A percentile compares a stretch with the other conserved stretches of the same genome.
phyloP scores from a whole-genome alignment of 2,113 vertebrate species.

The Menura novaehollandiae region DNA sequence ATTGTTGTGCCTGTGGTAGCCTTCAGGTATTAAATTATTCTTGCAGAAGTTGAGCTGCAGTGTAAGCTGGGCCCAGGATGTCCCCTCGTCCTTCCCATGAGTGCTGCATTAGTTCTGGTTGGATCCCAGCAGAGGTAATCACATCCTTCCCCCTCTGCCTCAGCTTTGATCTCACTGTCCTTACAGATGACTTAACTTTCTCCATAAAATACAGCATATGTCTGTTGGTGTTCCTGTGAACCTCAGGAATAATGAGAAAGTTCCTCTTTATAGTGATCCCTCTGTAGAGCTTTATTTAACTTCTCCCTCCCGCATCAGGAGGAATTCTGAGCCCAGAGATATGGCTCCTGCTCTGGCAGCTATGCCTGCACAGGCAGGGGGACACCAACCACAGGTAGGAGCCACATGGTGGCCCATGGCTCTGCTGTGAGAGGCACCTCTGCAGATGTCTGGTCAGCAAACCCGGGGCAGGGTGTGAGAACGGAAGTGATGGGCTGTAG shows the following conservation, averaged over 20 bases:
- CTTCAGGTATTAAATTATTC: neutral
- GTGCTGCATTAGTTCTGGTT: neutral
- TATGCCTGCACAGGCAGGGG: neutral
- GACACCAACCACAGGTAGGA: rapidly evolving
- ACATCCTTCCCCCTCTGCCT: neutral
- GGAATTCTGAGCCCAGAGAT: neutral
- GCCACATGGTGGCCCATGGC: neutral
- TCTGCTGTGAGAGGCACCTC: neutral
- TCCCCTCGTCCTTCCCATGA: neutral
- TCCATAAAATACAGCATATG: neutral
- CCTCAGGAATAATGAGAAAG: neutral
- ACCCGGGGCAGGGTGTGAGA: rapidly evolving
- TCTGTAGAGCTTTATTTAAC: neutral
- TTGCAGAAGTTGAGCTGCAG: neutral
- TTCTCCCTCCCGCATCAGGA: neutral
- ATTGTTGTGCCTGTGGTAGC: neutral
- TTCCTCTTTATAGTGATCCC: neutral
- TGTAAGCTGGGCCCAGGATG: neutral
- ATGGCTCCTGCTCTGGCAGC: neutral
- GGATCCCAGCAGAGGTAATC: neutral
- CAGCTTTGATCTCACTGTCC: neutral
- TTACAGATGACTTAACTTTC: neutral
- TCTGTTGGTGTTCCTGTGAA: rapidly evolving
- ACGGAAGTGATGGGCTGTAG: neutral
- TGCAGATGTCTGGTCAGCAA: neutral